Base-by-base conservation (phyloP, 2,888 invertebrate genomes). In the Coenonympha glycerion region DNA sequence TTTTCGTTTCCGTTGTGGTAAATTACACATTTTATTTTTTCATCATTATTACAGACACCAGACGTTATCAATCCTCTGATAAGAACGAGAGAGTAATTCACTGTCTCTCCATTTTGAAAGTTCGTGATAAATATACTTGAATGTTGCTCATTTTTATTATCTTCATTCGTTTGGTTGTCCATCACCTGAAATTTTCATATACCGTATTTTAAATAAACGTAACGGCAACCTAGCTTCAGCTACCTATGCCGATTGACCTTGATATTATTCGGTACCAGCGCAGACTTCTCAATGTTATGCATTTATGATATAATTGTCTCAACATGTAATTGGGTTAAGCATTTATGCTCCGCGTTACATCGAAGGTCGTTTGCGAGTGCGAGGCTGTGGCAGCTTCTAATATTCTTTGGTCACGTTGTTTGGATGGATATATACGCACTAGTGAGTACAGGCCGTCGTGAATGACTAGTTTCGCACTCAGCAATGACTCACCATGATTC, bases 51-150 rank as follows among this genome's bases (percentile, higher is more conserved):
- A 30, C 76, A 76, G 65, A 78, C 76, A 31, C 82, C 81, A 64
- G 76, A 76, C 49, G 83, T 85, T 56, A 90, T 88, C 42, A 87
- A 84, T 47, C 91, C 92, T 68, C 89, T 90, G 24, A 91, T 79
- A 26, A 92, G 75, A 52, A 90, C 85, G 31, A 91, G 73, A 18
- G 91, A 90, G 73, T 91, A 90, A 54, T 86, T 87, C 41, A 92
- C 74, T 52, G 71, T 79, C 63, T 91, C 91, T 56, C 89, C 89
- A 72, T 91, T 87, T 66, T 89, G 87, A 50, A 92, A 88, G 69
- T 92, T 92, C 36, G 87, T 88, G 46, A 91, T 69, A 59, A 82
- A 84, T 59, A 87, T 86, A 54, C 82, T 73, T 39, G 83, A 81
- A 59, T 76, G 78, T 63, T 79, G 76, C 57, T 85, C 83, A 61